phyloP scores from a whole-genome alignment of 37 sponge, comb jelly and placozoan species.

The Chondrilla cf. caribensis region DNA sequence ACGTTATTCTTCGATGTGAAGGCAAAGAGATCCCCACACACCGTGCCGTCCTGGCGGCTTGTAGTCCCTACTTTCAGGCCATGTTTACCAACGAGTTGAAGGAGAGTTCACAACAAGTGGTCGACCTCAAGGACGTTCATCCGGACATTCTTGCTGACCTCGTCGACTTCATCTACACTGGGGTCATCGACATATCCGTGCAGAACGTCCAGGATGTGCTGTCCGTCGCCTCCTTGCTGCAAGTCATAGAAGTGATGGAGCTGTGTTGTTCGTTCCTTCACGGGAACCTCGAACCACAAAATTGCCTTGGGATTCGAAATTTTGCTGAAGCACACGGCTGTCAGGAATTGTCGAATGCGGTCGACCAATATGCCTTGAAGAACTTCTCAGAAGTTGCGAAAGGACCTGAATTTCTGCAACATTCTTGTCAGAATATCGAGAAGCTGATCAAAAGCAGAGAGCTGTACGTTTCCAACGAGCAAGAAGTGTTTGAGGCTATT shows the following conservation, averaged over 20 bases:
- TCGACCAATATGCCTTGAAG: conserved; percentile 67
- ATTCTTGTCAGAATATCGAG: conserved; percentile 67
- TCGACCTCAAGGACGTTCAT: conserved; percentile 83
- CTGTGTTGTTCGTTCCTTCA: conserved; percentile 90
- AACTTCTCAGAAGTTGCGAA: conserved; percentile 73
- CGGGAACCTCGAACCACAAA: conserved; percentile 84
- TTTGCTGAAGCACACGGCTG: conserved; percentile 93
- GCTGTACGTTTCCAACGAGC: conserved; percentile 81
- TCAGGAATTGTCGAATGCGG: conserved; percentile 51
- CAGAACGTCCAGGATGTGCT: conserved; percentile 92
- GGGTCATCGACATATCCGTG: conserved; percentile 76
- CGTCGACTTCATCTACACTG: conserved; percentile 89
- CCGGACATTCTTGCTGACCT: conserved; percentile 68
- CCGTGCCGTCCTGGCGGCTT: conserved; percentile 82
- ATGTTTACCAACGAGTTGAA: conserved; percentile 86
- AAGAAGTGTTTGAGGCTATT: conserved; percentile 83
- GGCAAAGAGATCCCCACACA: conserved; percentile 73
- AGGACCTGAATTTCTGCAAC: conserved; percentile 71
- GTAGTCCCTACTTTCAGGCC: conserved; percentile 87
- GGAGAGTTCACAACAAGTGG: conserved; percentile 75
- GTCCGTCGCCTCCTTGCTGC: conserved; percentile 87
- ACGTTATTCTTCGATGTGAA: conserved; percentile 63
- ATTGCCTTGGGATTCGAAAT: conserved; percentile 87
- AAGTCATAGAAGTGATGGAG: conserved; percentile 82
- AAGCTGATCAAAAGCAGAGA: conserved; percentile 69